Evolutionary conservation across 2,888 invertebrate species (phyloP).

Genomic region (Nemotelus pantherinus): DNA sequence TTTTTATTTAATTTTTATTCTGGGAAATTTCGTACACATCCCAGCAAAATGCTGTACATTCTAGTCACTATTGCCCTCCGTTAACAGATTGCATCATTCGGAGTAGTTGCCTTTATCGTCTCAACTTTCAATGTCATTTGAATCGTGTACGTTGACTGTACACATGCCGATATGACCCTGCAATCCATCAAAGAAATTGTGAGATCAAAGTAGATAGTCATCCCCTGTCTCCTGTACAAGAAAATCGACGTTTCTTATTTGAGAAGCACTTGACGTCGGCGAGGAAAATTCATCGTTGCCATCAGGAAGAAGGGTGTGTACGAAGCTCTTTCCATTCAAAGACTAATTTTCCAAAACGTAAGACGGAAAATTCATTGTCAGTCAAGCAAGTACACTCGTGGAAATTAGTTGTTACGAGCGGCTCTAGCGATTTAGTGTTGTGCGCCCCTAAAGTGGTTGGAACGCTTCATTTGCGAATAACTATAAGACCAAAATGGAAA

Average conservation of each 20-base stretch:
- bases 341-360: slow-evolving; percentile 39
- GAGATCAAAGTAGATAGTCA: neutral
- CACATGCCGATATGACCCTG: too few relatives aligned
- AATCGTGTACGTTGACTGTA: too few relatives aligned
- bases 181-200: too few relatives aligned
- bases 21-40: too few relatives aligned
- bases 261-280: slow-evolving; percentile 47
- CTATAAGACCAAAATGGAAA: slow-evolving; percentile 44
- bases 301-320: slow-evolving; percentile 38
- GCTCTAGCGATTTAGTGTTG: slow-evolving; percentile 4
- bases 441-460: neutral
- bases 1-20: too few relatives aligned
- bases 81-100: too few relatives aligned
- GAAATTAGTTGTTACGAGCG: slow-evolving; percentile 42
- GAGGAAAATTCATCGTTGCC: slow-evolving; percentile 47
- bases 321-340: slow-evolving; percentile 31
- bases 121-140: too few relatives aligned
- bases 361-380: slow-evolving; percentile 44
- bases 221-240: slow-evolving; percentile 5
- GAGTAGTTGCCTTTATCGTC: too few relatives aligned
- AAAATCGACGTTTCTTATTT: slow-evolving; percentile 37
- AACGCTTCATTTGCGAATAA: neutral
- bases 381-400: slow-evolving; percentile 47
- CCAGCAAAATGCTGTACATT: too few relatives aligned
- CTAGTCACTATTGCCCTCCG: too few relatives aligned